Evolutionary conservation across 2,797 vertebrate genomes (phyloP).

Genomic region (Florisuga fusca): DNA sequence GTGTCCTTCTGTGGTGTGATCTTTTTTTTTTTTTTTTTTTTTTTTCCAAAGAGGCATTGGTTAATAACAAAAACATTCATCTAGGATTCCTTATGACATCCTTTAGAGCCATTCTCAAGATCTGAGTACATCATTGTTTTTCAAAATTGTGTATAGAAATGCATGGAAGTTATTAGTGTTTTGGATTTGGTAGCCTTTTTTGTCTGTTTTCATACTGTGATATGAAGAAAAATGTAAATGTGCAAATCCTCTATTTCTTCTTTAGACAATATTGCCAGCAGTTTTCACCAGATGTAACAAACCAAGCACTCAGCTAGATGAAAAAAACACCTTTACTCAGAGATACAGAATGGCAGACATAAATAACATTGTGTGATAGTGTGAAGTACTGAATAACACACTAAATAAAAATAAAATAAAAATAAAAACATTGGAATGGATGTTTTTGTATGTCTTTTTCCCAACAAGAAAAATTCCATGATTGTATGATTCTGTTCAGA

Average conservation of each 20-base stretch:
- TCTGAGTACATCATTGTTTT: neutral
- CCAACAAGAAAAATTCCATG: too few relatives aligned
- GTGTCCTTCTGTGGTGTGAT: neutral
- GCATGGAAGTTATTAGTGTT: neutral
- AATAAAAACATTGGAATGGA: too few relatives aligned
- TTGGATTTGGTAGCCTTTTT: neutral
- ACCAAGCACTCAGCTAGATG: neutral
- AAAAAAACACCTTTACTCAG: neutral
- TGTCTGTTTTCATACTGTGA: neutral
- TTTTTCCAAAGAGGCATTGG: neutral
- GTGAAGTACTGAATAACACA: neutral
- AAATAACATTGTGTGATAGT: neutral
- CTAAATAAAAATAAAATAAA: too few relatives aligned
- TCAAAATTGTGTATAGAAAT: neutral
- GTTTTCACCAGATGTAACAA: neutral
- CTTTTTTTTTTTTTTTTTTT: neutral
- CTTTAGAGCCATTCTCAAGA: neutral
- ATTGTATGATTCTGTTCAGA: neutral
- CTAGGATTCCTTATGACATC: neutral
- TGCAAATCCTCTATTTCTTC: neutral
- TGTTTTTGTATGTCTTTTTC: too few relatives aligned
- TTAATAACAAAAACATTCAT: neutral
- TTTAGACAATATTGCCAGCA: neutral
- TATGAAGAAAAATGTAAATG: neutral
- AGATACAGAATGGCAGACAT: neutral